phyloP scores from a whole-genome alignment of 2,113 vertebrate species.

The Rhipidura dahli region DNA sequence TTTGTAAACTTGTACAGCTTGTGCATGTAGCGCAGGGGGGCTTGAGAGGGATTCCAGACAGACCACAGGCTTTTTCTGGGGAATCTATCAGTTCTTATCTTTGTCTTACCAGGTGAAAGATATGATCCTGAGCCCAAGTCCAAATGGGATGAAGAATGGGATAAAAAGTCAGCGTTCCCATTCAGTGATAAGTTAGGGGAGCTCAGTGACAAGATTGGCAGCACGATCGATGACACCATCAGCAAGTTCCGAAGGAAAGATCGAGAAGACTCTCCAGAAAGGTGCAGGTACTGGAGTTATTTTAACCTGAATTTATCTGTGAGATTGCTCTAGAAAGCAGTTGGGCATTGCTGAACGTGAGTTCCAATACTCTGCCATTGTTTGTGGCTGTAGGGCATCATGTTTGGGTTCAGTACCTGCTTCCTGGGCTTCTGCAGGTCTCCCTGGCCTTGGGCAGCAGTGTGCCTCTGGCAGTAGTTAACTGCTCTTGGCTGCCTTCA shows the following conservation, averaged over 20 bases:
- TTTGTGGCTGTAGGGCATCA: neutral
- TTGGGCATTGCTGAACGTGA: neutral
- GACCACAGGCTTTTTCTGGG: neutral
- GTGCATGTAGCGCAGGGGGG: neutral
- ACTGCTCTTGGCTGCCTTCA: neutral
- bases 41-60: neutral
- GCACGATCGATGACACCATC: slow-evolving; percentile 96
- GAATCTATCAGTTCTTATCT: slow-evolving; percentile 30
- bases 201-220: slow-evolving; percentile 96
- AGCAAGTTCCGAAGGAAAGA: slow-evolving; percentile 94
- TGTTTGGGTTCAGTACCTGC: neutral
- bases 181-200: slow-evolving; percentile 97
- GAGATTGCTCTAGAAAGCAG: neutral
- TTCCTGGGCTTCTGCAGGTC: neutral
- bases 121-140: slow-evolving; percentile 86
- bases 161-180: slow-evolving; percentile 88
- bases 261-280: slow-evolving; percentile 92
- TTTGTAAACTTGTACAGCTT: slow-evolving; percentile 33
- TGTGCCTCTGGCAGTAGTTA: neutral
- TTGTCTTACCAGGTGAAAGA: slow-evolving; percentile 78
- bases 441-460: neutral
- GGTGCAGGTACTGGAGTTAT: slow-evolving; percentile 83
- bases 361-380: neutral
- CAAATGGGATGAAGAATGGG: slow-evolving; percentile 98
- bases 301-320: neutral